A percentile compares a stretch with the other conserved stretches of the same genome.
Evolutionary conservation across 2,797 vertebrate genomes (phyloP).

Genomic region (Pampus argenteus): DNA sequence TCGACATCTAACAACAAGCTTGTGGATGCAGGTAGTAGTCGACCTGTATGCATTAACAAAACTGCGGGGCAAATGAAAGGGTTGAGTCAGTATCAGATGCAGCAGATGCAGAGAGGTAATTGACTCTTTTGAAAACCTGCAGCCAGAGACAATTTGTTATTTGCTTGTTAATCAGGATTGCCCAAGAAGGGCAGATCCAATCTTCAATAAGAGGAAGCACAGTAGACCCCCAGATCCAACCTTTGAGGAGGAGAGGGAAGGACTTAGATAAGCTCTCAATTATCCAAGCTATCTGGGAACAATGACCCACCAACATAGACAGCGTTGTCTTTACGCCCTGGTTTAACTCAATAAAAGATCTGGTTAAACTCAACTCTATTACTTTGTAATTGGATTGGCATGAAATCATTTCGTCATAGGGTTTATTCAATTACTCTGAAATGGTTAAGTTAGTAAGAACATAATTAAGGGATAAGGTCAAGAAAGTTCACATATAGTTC

Average conservation of each 20-base stretch:
- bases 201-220: slow-evolving; percentile 63
- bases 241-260: slow-evolving; percentile 25
- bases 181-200: slow-evolving; percentile 44
- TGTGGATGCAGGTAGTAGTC: slow-evolving; percentile 22
- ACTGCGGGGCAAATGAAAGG: background rate
- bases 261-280: slow-evolving; percentile 49
- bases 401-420: slow-evolving; percentile 49
- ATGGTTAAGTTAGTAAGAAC: slow-evolving; percentile 44
- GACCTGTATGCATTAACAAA: slow-evolving; percentile 23
- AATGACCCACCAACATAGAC: slow-evolving; percentile 28
- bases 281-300: slow-evolving; percentile 36
- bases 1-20: background rate
- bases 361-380: slow-evolving; percentile 53
- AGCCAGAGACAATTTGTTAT: slow-evolving; percentile 58
- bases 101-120: slow-evolving; percentile 51
- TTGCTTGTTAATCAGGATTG: slow-evolving; percentile 58
- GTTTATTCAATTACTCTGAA: slow-evolving; percentile 70
- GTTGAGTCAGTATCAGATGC: slow-evolving; percentile 29
- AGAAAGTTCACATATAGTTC: slow-evolving; percentile 51
- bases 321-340: slow-evolving; percentile 13
- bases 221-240: slow-evolving; percentile 34
- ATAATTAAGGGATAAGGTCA: slow-evolving; percentile 59
- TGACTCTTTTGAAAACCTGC: slow-evolving; percentile 57
- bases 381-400: slow-evolving; percentile 48
- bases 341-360: slow-evolving; percentile 59